Evolutionary conservation across 2,113 vertebrate species (phyloP).

Genomic region (Pao palembangensis): DNA sequence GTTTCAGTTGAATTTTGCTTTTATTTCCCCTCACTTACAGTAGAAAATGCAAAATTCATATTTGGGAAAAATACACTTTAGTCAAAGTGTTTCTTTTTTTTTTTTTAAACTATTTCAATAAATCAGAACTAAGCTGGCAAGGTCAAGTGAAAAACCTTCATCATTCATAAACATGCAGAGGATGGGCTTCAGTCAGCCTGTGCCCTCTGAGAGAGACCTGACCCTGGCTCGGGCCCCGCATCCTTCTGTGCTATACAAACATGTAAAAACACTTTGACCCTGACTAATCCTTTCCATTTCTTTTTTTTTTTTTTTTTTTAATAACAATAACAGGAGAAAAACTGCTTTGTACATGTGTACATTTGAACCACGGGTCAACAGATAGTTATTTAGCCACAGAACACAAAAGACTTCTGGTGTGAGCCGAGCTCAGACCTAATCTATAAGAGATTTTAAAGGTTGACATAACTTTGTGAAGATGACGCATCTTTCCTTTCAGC

Average conservation of each 20-base stretch:
- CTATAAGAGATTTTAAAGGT: constrained; percentile 34
- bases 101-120: too few species aligned
- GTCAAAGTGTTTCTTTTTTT: too few species aligned
- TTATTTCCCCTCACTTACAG: neutral
- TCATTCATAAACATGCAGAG: constrained; percentile 55
- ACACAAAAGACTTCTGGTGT: constrained; percentile 24
- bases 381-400: constrained; percentile 32
- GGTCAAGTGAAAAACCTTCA: constrained; percentile 47
- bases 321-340: constrained; percentile 35
- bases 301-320: constrained; percentile 33
- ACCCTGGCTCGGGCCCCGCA: constrained; percentile 64
- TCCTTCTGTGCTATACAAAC: constrained; percentile 40
- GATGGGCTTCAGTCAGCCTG: constrained; percentile 27
- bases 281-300: constrained; percentile 44
- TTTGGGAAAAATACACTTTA: neutral
- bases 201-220: constrained; percentile 55
- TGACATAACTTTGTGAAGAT: constrained; percentile 59
- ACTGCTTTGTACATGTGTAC: constrained; percentile 31
- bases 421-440: constrained; percentile 32
- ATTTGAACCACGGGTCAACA: constrained; percentile 38
- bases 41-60: neutral
- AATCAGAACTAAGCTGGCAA: constrained; percentile 35
- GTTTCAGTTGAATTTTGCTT: neutral
- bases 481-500: constrained; percentile 39
- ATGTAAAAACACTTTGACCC: constrained; percentile 49